Base-by-base conservation (phyloP, 2,113 vertebrate species). In the Clupea harengus region DNA sequence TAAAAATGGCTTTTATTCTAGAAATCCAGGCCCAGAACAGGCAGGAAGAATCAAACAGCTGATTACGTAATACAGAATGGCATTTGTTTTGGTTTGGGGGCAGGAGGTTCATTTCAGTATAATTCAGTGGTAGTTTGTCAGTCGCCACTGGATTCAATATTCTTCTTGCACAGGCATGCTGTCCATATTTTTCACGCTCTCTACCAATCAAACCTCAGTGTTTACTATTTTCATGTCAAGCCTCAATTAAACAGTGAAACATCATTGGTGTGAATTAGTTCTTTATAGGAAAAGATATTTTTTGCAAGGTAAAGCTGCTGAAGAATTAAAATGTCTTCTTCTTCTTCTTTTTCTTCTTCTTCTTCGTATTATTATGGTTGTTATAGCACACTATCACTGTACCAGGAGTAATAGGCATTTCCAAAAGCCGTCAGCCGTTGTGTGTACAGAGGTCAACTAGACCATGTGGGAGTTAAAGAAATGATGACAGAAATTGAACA, bases 81-180 rank as follows among this genome's bases (percentile, higher is more conserved):
- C 13, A 11, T 49, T 78, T 39, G 72, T 17, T 78, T 32, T 44
- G 39, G 64, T 28, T 72, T 13, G 6, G 25, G 28, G 39, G 72
- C 32, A 13, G 13, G 13, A 78, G 4, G 25, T 78, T 78, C 4
- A 44, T 32, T 15, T 39, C 72, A 39, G 72, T 32, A 11, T 78
- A 11, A 78, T 78, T 39, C 72, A 39, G 72, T 86, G 64, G 50
- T 88, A 83, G 83, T 88, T 78, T 78, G 72, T 78, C 11, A 32
- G 15, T 39, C 72, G 13, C 1, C 32, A 78, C 72, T 78, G 32
- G 17, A 39, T 39, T 39, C 39, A 39, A 39, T 39, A 39, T 39
- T 78, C 18, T 39, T 78, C 54, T 67, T 45, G 44, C 15, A 67
- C 46, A 45, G 82, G 8, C 13, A 32, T 82, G 84, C 84, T 39